Conservation (phyloP, 2,113 vertebrate species). For the Probosciger aterrimus region DNA sequence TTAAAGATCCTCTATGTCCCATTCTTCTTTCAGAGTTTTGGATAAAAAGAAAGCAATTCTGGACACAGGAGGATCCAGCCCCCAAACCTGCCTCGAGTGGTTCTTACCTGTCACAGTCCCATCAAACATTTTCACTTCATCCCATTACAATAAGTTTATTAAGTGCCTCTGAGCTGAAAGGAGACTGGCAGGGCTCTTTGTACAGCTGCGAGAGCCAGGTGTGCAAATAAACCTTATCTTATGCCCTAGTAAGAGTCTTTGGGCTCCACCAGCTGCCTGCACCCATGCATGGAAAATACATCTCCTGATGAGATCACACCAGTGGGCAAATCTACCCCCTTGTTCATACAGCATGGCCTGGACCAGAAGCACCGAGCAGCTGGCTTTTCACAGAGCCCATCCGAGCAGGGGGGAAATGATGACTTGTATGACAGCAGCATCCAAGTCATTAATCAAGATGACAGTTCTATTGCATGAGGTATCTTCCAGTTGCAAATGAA, state of each 20-base stretch:
- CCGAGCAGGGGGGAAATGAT: not conserved
- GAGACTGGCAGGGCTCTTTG: not conserved
- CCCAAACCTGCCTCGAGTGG: not conserved
- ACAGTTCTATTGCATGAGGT: not conserved
- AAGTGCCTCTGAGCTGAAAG: not conserved
- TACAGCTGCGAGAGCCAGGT: not conserved
- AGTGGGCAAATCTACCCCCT: not conserved
- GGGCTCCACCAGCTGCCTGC: slow-evolving; percentile 3
- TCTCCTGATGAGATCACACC: not conserved
- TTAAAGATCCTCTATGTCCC: fast-evolving
- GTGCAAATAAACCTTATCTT: not conserved
- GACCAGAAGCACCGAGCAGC: not conserved
- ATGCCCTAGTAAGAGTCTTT: not conserved
- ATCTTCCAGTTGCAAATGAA: not conserved
- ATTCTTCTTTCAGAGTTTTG: not conserved
- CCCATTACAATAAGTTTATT: not conserved
- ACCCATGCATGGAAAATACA: not conserved
- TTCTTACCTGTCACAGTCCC: not conserved
- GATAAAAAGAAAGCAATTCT: not conserved
- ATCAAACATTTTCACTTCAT: not conserved
- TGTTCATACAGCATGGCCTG: not conserved
- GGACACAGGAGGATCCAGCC: not conserved
- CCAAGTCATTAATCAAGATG: not conserved
- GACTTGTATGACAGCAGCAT: not conserved
- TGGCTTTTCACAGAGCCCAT: not conserved